Conservation (phyloP, 30 jellyfish, hydroid and myxozoan species). For the Chrysaora quinquecirrha region DNA sequence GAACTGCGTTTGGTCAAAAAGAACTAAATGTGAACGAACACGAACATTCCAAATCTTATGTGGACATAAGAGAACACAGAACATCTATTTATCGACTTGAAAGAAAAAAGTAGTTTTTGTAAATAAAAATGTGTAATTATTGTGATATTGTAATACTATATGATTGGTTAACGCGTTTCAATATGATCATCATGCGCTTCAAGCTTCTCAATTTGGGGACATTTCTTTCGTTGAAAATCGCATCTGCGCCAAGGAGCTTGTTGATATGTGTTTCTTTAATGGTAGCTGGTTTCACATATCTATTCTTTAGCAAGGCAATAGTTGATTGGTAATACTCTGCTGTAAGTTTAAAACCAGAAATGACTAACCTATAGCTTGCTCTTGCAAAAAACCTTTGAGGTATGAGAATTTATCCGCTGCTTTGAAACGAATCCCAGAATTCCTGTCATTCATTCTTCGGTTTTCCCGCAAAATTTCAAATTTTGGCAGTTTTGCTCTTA, state of each 20-base stretch:
- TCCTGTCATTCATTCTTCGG: slow-evolving; percentile 22
- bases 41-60: no score
- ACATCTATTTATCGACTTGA: no score
- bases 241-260: slow-evolving; percentile 3
- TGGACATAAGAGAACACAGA: no score
- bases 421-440: slow-evolving; percentile 36
- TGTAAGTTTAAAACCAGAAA: slow-evolving; percentile 33
- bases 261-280: slow-evolving; percentile 38
- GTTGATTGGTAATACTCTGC: slow-evolving; percentile 20
- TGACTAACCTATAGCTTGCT: no score
- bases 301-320: not conserved
- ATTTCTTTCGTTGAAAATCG: slow-evolving; percentile 36
- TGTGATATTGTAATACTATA: no score
- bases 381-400: no score
- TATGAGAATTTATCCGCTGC: slow-evolving; percentile 25
- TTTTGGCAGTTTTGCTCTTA: slow-evolving; percentile 33
- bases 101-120: no score
- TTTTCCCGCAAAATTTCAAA: slow-evolving; percentile 30
- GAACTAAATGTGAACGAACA: slow-evolving; percentile 7
- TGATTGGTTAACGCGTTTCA: slow-evolving; percentile 40
- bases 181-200: slow-evolving; percentile 24
- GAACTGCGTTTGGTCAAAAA: slow-evolving; percentile 15
- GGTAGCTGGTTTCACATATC: slow-evolving; percentile 26
- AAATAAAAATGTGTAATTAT: no score
- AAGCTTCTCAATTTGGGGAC: slow-evolving; percentile 1